Evolutionary conservation across 2,888 invertebrate species (phyloP).

Genomic region (Acrocyrtus sp.): DNA sequence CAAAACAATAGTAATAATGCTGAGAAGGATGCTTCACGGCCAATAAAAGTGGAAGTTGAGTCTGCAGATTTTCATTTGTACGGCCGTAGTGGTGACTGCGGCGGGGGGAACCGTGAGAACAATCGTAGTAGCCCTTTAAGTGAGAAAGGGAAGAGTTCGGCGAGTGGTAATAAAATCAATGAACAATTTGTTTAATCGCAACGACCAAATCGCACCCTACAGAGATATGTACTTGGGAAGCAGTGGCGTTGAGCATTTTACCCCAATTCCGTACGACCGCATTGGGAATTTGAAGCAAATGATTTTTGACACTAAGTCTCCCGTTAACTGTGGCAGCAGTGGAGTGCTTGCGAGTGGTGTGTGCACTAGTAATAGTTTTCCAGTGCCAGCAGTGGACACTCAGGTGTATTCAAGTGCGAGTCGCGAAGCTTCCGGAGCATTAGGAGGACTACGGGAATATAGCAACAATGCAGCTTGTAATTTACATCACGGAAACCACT

Average conservation of each 20-base stretch:
- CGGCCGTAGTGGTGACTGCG: constrained; percentile 18
- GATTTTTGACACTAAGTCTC: constrained; percentile 39
- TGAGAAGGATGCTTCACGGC: constrained; percentile 31
- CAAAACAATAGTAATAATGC: constrained; percentile 17
- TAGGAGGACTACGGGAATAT: constrained; percentile 27
- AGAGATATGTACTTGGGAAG: constrained; percentile 25
- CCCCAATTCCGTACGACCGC: constrained; percentile 41
- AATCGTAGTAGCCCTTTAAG: constrained; percentile 11
- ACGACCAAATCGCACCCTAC: constrained; percentile 22
- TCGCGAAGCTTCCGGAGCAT: constrained; percentile 11
- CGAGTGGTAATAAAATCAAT: constrained; percentile 30
- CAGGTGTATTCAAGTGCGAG: constrained; percentile 21
- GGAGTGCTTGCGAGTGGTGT: constrained; percentile 11
- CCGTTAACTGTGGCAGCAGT: constrained; percentile 4
- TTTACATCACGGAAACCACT: constrained; percentile 37
- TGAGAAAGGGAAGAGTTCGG: constrained; percentile 37
- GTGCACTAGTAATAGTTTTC: constrained; percentile 16
- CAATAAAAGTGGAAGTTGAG: constrained; percentile 39
- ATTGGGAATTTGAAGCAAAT: constrained; percentile 38
- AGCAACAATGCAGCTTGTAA: neutral
- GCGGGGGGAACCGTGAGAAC: constrained; percentile 1
- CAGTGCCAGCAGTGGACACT: constrained; percentile 32
- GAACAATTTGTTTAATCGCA: constrained; percentile 20
- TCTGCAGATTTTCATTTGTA: constrained; percentile 16
- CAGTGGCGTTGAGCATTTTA: constrained; percentile 37